A percentile compares a stretch with the other conserved stretches of the same genome.
phyloP scores from a whole-genome alignment of 2,888 invertebrate genomes.

The Conchocele bisecta region DNA sequence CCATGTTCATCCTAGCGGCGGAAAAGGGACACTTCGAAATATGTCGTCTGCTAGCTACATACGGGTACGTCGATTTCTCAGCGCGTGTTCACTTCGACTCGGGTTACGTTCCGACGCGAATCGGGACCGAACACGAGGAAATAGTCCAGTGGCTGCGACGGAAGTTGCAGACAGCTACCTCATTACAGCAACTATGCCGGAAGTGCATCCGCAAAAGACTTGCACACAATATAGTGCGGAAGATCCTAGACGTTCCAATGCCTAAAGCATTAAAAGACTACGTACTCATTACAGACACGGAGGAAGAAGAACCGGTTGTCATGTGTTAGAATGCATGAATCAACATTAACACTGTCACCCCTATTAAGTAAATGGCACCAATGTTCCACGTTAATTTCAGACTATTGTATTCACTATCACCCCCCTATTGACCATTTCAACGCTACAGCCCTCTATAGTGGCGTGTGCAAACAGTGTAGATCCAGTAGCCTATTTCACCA shows the following conservation, averaged over 20 bases:
- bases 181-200: constrained; percentile 79
- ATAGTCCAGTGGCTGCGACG: constrained; percentile 74
- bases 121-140: constrained; percentile 73
- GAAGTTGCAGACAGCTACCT: constrained; percentile 78
- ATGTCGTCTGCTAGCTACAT: constrained; percentile 77
- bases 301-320: constrained; percentile 57
- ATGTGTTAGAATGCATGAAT: too few relatives aligned
- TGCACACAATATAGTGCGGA: constrained; percentile 77
- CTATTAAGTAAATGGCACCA: too few relatives aligned
- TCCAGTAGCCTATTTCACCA: too few relatives aligned
- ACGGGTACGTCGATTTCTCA: constrained; percentile 77
- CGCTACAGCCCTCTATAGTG: too few relatives aligned
- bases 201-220: constrained; percentile 79
- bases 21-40: constrained; percentile 81
- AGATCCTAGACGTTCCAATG: constrained; percentile 76
- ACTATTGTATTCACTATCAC: too few relatives aligned
- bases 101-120: constrained; percentile 74
- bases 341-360: too few relatives aligned
- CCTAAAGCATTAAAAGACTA: constrained; percentile 80
- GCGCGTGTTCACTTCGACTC: constrained; percentile 74
- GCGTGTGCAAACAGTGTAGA: too few relatives aligned
- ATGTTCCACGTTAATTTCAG: too few relatives aligned
- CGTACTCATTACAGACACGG: constrained; percentile 77
- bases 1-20: constrained; percentile 79
- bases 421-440: too few relatives aligned